phyloP scores from a whole-genome alignment of 1,140 invertebrate species.

The Helicoverpa zea region DNA sequence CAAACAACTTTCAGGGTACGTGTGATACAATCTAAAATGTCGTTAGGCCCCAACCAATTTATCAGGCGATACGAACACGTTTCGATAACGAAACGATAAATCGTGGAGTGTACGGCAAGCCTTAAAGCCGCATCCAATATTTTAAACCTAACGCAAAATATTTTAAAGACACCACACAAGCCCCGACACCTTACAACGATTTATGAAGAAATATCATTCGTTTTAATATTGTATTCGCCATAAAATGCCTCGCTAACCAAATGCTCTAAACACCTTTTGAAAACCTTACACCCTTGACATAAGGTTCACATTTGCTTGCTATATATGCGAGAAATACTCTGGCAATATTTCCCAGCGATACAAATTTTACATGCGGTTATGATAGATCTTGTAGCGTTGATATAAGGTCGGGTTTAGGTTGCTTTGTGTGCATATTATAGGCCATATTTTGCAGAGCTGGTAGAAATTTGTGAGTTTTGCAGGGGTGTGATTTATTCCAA shows the following conservation, averaged over 20 bases:
- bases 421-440: conserved; percentile 11
- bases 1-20: neutral
- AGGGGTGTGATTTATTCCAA: conserved; percentile 47
- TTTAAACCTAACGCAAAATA: conserved; percentile 47
- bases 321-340: neutral
- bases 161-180: conserved; percentile 41
- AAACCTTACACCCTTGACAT: neutral
- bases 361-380: conserved; percentile 21
- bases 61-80: conserved; percentile 11
- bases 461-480: conserved; percentile 43
- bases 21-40: neutral
- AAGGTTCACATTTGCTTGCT: conserved; percentile 21
- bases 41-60: conserved; percentile 8
- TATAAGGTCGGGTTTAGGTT: conserved; percentile 24
- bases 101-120: conserved; percentile 4
- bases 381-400: neutral
- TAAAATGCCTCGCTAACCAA: conserved; percentile 44
- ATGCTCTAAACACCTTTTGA: neutral
- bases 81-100: conserved; percentile 27
- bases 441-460: conserved; percentile 18
- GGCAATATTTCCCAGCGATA: conserved; percentile 19
- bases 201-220: conserved; percentile 64
- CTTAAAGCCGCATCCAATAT: conserved; percentile 39
- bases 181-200: conserved; percentile 54
- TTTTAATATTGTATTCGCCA: conserved; percentile 62